Evolutionary conservation across 2,888 invertebrate genomes (phyloP).

Genomic region (Amphipoea oculea): DNA sequence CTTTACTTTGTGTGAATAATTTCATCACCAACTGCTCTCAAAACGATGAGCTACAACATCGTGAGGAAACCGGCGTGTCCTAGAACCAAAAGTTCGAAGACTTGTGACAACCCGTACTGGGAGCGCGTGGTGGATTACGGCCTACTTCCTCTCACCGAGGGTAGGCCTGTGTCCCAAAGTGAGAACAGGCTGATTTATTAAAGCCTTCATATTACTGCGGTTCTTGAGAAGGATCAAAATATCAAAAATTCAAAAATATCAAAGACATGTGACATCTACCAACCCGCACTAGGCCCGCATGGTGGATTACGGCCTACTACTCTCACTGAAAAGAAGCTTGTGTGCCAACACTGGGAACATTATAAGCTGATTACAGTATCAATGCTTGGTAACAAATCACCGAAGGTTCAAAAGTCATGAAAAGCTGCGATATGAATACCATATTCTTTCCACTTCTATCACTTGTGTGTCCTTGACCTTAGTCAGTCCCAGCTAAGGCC

Average conservation of each 20-base stretch:
- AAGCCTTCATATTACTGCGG: no score
- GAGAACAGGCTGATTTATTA: no score
- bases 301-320: background rate
- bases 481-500: background rate
- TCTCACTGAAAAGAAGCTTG: background rate
- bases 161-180: no score
- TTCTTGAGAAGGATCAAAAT: no score
- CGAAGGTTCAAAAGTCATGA: background rate
- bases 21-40: background rate
- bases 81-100: background rate
- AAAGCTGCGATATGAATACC: background rate
- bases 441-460: background rate
- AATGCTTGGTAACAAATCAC: background rate
- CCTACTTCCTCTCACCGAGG: no score
- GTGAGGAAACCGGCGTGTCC: background rate
- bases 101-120: no score
- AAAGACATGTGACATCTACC: no score
- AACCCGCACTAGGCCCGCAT: no score
- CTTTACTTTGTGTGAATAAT: background rate
- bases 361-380: background rate
- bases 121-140: no score
- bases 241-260: no score
- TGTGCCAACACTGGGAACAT: background rate
- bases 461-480: background rate
- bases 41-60: background rate